A percentile compares a stretch with the other conserved stretches of the same genome.
Evolutionary conservation across 2,888 invertebrate genomes (phyloP).

Genomic region (Diplazon laetatorius): DNA sequence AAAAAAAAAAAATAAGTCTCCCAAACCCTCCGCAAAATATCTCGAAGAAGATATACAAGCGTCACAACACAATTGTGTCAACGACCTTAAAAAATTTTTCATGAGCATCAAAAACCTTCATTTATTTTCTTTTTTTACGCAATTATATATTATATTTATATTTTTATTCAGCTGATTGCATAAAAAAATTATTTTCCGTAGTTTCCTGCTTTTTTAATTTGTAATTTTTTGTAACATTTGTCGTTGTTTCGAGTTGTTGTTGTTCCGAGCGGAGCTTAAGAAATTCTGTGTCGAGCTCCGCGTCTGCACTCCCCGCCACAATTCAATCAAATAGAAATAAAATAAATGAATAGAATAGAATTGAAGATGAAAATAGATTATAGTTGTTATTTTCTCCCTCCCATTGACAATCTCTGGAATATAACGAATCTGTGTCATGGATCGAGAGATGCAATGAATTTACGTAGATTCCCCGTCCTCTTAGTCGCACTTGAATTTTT

Average conservation of each 20-base stretch:
- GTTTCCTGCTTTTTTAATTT: no score
- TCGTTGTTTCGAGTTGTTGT: background rate
- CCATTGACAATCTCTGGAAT: conserved; percentile 49
- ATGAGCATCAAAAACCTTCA: background rate
- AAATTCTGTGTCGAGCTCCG: conserved; percentile 15
- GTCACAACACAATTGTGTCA: background rate
- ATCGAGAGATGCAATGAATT: conserved; percentile 46
- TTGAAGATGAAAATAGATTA: background rate
- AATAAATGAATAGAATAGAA: background rate
- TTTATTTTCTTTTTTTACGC: background rate
- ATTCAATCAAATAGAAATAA: background rate
- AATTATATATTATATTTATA: no score
- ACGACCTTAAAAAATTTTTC: background rate
- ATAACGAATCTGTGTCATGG: conserved; percentile 30
- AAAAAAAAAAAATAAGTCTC: no score
- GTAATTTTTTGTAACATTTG: no score
- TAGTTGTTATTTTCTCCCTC: background rate
- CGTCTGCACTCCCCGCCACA: background rate
- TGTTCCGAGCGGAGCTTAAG: conserved; percentile 9
- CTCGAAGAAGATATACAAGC: background rate
- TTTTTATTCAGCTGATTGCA: no score
- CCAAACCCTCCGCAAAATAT: conserved; percentile 1
- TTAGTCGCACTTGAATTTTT: background rate
- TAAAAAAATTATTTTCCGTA: background rate
- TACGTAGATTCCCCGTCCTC: background rate